Evolutionary conservation across 2,113 vertebrate species (phyloP).

Genomic region (Elgaria multicarinata): DNA sequence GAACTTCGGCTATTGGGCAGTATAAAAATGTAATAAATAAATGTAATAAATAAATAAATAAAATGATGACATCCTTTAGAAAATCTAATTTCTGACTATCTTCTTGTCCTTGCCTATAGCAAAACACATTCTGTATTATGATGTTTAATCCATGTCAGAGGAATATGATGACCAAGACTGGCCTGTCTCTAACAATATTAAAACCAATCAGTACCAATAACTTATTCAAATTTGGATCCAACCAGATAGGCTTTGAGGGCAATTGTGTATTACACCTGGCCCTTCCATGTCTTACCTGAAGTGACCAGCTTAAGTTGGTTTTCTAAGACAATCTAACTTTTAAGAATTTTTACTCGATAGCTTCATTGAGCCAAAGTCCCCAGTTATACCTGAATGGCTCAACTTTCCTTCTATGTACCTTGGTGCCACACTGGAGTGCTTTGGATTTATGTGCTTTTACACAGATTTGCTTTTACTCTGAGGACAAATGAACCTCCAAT

Average conservation of each 20-base stretch:
- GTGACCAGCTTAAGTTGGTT: background rate
- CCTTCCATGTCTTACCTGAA: background rate
- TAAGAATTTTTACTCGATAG: background rate
- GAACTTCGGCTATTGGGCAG: too few species aligned
- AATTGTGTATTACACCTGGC: background rate
- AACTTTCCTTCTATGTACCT: background rate
- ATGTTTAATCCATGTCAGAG: background rate
- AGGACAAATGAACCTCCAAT: background rate
- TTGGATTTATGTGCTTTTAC: background rate
- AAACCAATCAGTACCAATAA: background rate
- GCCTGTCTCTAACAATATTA: background rate
- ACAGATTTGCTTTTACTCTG: background rate
- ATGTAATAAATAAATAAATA: too few species aligned
- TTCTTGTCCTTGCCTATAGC: background rate
- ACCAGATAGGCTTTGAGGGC: background rate
- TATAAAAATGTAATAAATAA: too few species aligned
- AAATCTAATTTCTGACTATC: background rate
- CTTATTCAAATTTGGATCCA: background rate
- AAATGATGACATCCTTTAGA: background rate
- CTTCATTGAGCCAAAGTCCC: background rate
- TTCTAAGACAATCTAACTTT: background rate
- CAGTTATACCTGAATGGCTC: background rate
- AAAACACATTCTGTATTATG: background rate
- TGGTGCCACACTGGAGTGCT: background rate
- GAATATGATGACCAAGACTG: background rate